These are phyloP conservation scores for Enhydra lutris DNA, from an alignment of 2,113 vertebrate species.

Conservation along the genomic window DNA sequence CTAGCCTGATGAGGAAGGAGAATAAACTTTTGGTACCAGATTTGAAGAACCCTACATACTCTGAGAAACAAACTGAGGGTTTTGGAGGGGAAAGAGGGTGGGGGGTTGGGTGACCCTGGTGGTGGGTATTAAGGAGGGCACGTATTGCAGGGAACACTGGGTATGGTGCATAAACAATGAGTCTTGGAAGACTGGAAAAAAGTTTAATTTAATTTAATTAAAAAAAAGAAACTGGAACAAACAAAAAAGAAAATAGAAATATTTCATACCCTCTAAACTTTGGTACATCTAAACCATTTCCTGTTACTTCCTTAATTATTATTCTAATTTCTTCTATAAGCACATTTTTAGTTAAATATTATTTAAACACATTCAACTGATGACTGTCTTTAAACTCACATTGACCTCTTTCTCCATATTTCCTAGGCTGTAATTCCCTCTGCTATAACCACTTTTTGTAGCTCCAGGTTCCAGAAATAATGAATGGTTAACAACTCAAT, in stretches of 20 bases:
- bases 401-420: not conserved
- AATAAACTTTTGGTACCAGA: not conserved
- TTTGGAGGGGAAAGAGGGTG: too few species aligned
- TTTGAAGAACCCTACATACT: not conserved
- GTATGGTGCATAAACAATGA: too few species aligned
- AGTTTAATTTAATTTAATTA: too few species aligned
- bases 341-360: not conserved
- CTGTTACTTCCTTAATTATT: not conserved
- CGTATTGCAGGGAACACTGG: too few species aligned
- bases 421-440: not conserved
- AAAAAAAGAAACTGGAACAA: too few species aligned
- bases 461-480: not conserved
- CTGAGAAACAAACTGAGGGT: too few species aligned
- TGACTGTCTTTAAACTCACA: not conserved
- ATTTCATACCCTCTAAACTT: not conserved
- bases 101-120: too few species aligned
- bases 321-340: not conserved
- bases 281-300: not conserved
- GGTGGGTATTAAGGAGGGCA: too few species aligned
- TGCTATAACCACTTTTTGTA: not conserved
- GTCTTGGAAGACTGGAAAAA: too few species aligned
- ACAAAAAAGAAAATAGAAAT: not conserved
- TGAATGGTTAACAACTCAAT: slow-evolving; percentile 3
- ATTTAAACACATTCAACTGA: not conserved
- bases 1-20: not conserved